Evolutionary conservation across 2,888 invertebrate genomes (phyloP).

Genomic region (Dione juno): DNA sequence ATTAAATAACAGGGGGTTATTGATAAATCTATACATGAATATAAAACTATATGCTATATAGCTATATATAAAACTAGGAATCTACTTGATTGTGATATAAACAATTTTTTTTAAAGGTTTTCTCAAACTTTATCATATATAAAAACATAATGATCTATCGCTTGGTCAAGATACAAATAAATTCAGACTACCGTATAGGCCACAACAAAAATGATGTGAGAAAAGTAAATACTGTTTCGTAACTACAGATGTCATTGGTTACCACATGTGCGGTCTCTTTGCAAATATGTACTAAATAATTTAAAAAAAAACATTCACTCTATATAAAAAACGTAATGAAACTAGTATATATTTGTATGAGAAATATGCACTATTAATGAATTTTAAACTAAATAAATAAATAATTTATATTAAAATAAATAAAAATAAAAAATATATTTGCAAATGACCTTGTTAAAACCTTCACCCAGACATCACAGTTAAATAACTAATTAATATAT

Average conservation of each 20-base stretch:
- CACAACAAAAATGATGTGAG: slow-evolving; percentile 58
- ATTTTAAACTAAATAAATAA: neutral
- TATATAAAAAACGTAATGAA: slow-evolving; percentile 1
- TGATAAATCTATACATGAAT: neutral
- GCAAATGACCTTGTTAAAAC: slow-evolving; percentile 73
- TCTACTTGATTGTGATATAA: neutral
- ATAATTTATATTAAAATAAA: neutral
- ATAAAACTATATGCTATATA: neutral
- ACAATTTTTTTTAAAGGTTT: neutral
- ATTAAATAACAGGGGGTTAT: neutral
- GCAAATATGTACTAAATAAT: slow-evolving; percentile 59
- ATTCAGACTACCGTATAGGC: slow-evolving; percentile 59
- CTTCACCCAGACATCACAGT: slow-evolving; percentile 77
- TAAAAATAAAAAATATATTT: slow-evolving; percentile 52
- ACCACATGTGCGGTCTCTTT: slow-evolving; percentile 61
- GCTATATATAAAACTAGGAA: neutral
- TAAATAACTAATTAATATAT: slow-evolving; percentile 55
- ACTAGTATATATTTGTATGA: slow-evolving; percentile 8
- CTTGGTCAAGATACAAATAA: slow-evolving; percentile 30
- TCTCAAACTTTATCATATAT: neutral
- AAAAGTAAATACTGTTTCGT: slow-evolving; percentile 80
- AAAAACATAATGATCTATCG: neutral
- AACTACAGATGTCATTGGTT: slow-evolving; percentile 74
- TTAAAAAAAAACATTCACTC: neutral
- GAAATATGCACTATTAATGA: slow-evolving; percentile 9